phyloP scores from a whole-genome alignment of 2,888 invertebrate species.

The Dysmachus trigonus region DNA sequence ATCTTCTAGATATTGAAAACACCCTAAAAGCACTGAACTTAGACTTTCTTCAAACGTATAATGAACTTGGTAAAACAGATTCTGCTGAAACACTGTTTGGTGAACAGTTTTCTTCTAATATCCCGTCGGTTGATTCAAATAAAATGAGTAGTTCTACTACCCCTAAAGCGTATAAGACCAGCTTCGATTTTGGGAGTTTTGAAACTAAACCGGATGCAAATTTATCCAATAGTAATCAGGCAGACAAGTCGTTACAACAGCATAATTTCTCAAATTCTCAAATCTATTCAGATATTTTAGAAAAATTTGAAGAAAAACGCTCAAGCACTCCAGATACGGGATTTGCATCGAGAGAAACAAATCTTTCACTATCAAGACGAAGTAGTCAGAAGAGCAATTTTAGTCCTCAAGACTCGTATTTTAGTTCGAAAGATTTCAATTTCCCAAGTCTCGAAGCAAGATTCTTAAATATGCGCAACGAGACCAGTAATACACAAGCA shows the following conservation, averaged over 20 bases:
- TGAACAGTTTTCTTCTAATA: conserved; percentile 57
- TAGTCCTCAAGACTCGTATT: conserved; percentile 62
- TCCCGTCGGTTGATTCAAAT: conserved; percentile 58
- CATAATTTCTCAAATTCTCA: conserved; percentile 53
- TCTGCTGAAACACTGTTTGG: conserved; percentile 63
- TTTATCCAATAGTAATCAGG: conserved; percentile 59
- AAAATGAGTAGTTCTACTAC: conserved; percentile 21
- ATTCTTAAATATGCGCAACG: conserved; percentile 56
- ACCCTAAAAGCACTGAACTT: conserved; percentile 63
- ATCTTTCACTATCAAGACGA: conserved; percentile 62
- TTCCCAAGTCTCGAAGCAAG: conserved; percentile 52
- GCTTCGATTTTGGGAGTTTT: conserved; percentile 53
- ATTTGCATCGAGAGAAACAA: conserved; percentile 63
- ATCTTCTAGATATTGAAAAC: conserved; percentile 64
- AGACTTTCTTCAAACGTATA: conserved; percentile 64
- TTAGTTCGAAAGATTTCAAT: conserved; percentile 51
- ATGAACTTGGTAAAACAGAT: conserved; percentile 64
- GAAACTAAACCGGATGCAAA: conserved; percentile 60
- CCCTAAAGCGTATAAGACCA: neutral
- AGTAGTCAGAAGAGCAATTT: conserved; percentile 64
- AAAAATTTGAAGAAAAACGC: conserved; percentile 61
- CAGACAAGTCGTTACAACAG: conserved; percentile 63
- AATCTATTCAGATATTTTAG: conserved; percentile 52
- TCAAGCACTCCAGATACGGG: conserved; percentile 64
- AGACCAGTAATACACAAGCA: conserved; percentile 34